A percentile compares a stretch with the other conserved stretches of the same genome.
Conservation (phyloP, 2,113 vertebrate genomes). For the Scopus umbretta region DNA sequence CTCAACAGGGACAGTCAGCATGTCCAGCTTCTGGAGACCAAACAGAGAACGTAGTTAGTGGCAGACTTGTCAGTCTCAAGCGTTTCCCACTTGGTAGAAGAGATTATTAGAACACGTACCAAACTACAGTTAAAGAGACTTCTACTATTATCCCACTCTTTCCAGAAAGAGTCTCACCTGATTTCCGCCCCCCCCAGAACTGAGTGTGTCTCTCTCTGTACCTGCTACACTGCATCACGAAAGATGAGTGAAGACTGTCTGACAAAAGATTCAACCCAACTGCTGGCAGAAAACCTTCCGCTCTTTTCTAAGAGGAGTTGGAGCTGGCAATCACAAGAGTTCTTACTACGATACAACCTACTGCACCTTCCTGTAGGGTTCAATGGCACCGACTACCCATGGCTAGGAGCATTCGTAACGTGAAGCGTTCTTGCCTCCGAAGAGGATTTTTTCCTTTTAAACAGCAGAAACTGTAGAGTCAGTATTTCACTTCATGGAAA, state of each 20-base stretch:
- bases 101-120: background rate
- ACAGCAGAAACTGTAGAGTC: slow-evolving; percentile 23
- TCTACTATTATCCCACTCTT: background rate
- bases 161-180: background rate
- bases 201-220: background rate
- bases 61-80: background rate
- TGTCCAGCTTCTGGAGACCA: background rate
- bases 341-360: background rate
- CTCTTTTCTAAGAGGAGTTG: background rate
- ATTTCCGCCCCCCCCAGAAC: background rate
- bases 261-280: background rate
- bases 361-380: background rate
- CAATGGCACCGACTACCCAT: background rate
- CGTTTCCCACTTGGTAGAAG: background rate
- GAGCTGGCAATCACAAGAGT: background rate
- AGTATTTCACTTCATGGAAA: background rate
- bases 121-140: background rate
- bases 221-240: background rate
- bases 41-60: background rate
- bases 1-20: background rate
- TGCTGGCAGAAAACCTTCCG: background rate
- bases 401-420: background rate
- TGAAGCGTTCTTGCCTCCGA: slow-evolving; percentile 14
- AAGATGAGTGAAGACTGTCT: background rate
- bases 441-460: background rate